Evolutionary conservation across 1,140 invertebrate genomes (phyloP), one percentile per base, ranked within the genome.

Genomic region (Temnothorax nylanderi): DNA sequence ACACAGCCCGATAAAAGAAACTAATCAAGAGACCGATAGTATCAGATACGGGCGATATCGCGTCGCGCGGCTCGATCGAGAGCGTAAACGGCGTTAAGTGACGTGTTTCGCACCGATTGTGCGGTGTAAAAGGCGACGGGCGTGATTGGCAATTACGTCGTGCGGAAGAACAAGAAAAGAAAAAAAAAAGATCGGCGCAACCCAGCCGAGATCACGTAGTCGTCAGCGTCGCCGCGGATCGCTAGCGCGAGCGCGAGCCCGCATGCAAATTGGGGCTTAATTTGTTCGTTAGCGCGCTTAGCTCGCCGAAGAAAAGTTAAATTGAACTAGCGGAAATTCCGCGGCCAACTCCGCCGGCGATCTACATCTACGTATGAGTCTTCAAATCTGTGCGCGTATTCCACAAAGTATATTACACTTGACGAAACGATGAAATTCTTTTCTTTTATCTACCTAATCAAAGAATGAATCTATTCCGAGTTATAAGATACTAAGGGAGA

Each of bases 261-360:
- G 80, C 80, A 84, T 84, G 80, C 69, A 84, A 84, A 84, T 75
- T 84, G 54, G 32, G 26, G 80, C 69, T 84, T 84, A 74, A 84
- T 84, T 84, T 74, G 80, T 84, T 84, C 80, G 80, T 84, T 84
- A 84, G 69, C 69, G 69, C 69, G 69, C 56, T 81, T 71, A 71
- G 41, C 80, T 32, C 54, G 18, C 44, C 32, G 69, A 74, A 84
- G 80, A 84, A 84, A 84, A 84, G 80, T 84, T 84, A 75, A 75
- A 84, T 84, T 84, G 75, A 84, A 84, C 69, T 72, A 56, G 49
- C 69, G 69, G 37, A 71, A 71, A 81, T 81, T 81, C 34, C 16
- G 37, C 54, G 62, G 62, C 60, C 32, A 60, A 58, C 67, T 82
- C n/a, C 32, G 26, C 13, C 41, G 26, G 3, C 54, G 54, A 74